Percentiles rank a stretch among this genome's conserved stretches.
Evolutionary conservation across 2,888 invertebrate genomes (phyloP).

Genomic region (Lydus trimaculatus): DNA sequence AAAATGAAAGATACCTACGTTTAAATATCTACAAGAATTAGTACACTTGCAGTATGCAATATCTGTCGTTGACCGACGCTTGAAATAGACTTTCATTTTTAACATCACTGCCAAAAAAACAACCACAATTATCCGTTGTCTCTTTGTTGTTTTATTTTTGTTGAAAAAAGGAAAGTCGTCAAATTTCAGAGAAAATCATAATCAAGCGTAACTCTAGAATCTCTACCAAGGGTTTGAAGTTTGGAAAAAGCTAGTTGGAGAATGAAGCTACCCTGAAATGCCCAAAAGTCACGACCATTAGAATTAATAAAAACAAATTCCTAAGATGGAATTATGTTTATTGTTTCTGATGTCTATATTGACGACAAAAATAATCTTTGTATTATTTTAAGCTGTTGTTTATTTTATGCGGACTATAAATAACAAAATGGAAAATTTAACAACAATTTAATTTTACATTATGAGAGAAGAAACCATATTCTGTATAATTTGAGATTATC

Average conservation of each 20-base stretch:
- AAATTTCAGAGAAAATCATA: too few relatives aligned
- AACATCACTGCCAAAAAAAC: constrained; percentile 9
- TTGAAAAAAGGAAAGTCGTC: neutral
- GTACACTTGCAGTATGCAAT: constrained; percentile 12
- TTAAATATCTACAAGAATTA: neutral
- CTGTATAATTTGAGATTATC: neutral
- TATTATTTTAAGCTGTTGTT: constrained; percentile 15
- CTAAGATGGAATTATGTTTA: constrained; percentile 12
- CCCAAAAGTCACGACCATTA: neutral
- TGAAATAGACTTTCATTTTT: constrained; percentile 16
- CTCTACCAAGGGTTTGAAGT: too few relatives aligned
- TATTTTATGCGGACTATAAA: neutral
- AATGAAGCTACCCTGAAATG: too few relatives aligned
- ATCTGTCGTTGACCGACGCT: constrained; percentile 24
- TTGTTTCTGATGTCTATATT: constrained; percentile 16
- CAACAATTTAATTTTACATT: neutral
- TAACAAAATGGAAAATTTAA: neutral
- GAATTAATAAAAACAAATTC: neutral
- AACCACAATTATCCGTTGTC: neutral
- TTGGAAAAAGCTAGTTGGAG: too few relatives aligned
- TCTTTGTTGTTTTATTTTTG: neutral
- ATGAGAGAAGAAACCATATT: neutral
- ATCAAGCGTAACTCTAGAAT: too few relatives aligned
- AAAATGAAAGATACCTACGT: neutral
- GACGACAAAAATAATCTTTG: constrained; percentile 22